These are phyloP conservation scores for Papilio elwesi DNA, from an alignment of 2,888 invertebrate species.

Conservation along the genomic window DNA sequence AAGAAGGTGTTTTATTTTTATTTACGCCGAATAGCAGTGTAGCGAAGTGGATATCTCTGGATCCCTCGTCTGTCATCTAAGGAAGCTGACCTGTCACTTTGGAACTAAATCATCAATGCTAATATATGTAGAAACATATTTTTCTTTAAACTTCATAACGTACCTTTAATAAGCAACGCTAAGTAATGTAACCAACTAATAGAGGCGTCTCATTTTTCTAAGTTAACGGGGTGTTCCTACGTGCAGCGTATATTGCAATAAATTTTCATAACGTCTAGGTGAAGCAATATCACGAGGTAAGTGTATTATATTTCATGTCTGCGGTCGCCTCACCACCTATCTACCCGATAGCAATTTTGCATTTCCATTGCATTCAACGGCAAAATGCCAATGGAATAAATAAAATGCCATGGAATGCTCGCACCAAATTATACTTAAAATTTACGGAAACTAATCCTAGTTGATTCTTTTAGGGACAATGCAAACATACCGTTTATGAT, in stretches of 20 bases:
- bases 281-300: conserved; percentile 79
- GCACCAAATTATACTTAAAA: neutral
- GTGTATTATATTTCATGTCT: conserved; percentile 79
- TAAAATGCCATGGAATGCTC: neutral
- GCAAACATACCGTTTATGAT: neutral
- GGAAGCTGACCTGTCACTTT: neutral
- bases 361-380: conserved; percentile 34
- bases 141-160: conserved; percentile 5
- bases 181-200: conserved; percentile 48
- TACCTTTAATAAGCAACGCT: conserved; percentile 57
- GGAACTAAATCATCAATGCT: neutral
- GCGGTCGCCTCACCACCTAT: conserved; percentile 63
- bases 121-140: neutral
- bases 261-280: conserved; percentile 82
- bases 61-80: no score
- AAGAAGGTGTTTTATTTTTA: no score
- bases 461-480: neutral
- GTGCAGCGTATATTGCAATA: conserved; percentile 72
- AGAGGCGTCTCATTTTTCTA: conserved; percentile 63
- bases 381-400: conserved; percentile 22
- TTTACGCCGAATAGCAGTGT: no score
- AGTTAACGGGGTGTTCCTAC: conserved; percentile 67
- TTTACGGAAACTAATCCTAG: neutral
- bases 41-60: no score
- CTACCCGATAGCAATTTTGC: conserved; percentile 57